Base-by-base conservation (phyloP, 2,113 vertebrate species). In the Macquaria ambigua region DNA sequence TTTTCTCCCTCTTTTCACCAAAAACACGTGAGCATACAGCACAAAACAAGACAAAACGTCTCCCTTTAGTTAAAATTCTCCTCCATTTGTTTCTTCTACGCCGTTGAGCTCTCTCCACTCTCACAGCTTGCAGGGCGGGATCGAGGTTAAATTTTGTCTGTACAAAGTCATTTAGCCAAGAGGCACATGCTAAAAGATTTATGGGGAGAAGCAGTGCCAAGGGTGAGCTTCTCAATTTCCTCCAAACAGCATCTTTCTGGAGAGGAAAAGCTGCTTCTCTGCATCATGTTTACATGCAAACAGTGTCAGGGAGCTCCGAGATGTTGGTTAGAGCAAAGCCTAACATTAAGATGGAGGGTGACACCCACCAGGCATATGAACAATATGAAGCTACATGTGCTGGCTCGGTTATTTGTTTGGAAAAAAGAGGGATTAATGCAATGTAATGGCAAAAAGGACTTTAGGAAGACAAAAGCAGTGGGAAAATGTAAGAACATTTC, bases 121-220 rank as follows among this genome's bases (percentile, higher is more conserved):
- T 82, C 83, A 86, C 86, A 79, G 81, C 80, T 86, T 90, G 41
- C 79, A 79, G 66, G 66, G 83, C 72, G 53, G 83, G 84, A 93
- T 90, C 28, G 77, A 92, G 92, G 94, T 95, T 92, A 90, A 79
- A 63, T 90, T 91, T 93, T 93, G 92, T 94, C 93, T 91, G 78
- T 90, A 86, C 92, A 91, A 91, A 94, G 93, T 94, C 85, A 93
- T 95, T 94, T 92, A 93, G 95, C 94, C 93, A 93, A 87, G 78
- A 93, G 92, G 93, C 94, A 93, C 88, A 91, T 89, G 79, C 82
- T 95, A 90, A 94, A 95, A 95, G 90, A 95, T 96, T 94, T 93
- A 96, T 95, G 91, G 77, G 84, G 63, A 82, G 89, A 78, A 88
- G 74, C 83, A 92, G 85, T 83, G 91, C 93, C 92, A 95, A 87